phyloP scores from a whole-genome alignment of 2,113 vertebrate genomes.

The Thalassoma bifasciatum region DNA sequence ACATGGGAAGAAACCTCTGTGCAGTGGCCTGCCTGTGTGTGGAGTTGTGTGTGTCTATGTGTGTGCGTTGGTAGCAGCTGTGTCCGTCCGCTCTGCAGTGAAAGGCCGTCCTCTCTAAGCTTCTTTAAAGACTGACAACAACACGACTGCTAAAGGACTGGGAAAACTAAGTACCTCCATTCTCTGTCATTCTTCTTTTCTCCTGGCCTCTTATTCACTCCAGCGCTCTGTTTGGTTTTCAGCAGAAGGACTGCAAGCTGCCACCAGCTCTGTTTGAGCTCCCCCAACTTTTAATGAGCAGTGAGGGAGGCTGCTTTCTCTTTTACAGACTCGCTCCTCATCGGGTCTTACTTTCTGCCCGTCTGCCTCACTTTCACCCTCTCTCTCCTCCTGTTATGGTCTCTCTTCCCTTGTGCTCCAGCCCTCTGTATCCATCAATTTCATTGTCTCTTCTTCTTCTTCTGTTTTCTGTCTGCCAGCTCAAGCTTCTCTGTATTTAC shows the following conservation, averaged over 20 bases:
- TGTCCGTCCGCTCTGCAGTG: conserved; percentile 44
- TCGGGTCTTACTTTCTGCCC: conserved; percentile 43
- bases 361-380: conserved; percentile 44
- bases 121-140: conserved; percentile 70
- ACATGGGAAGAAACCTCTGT: not conserved
- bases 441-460: conserved; percentile 45
- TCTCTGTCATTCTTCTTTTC: conserved; percentile 70
- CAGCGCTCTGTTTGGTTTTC: conserved; percentile 71
- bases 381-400: not conserved
- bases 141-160: conserved; percentile 71
- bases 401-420: not conserved
- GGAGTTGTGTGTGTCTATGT: conserved; percentile 10
- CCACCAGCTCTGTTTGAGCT: conserved; percentile 78
- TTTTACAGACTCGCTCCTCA: conserved; percentile 51
- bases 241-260: conserved; percentile 72
- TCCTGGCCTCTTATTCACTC: conserved; percentile 53
- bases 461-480: conserved; percentile 50
- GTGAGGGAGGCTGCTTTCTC: conserved; percentile 50
- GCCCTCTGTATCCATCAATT: conserved; percentile 4
- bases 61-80: conserved; percentile 61
- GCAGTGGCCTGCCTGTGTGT: not conserved
- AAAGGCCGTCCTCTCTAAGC: conserved; percentile 65
- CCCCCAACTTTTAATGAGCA: conserved; percentile 79
- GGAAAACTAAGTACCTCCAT: conserved; percentile 72
- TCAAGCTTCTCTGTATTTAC: conserved; percentile 72